These are phyloP conservation scores for Tortrix viridana DNA, from an alignment of 2,888 invertebrate species.

Conservation along the genomic window DNA sequence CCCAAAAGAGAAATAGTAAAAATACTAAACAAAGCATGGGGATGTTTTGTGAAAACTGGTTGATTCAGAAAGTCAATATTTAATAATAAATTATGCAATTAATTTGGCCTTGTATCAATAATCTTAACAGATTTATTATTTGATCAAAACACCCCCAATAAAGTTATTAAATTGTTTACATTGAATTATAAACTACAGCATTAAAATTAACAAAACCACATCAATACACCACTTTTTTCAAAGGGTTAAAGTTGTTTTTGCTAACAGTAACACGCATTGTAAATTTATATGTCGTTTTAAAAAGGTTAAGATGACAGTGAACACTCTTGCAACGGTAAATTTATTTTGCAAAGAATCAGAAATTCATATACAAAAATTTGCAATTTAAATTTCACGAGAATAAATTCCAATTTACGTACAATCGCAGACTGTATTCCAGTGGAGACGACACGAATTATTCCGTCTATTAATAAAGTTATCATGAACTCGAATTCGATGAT, in stretches of 20 bases:
- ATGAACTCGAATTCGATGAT: constrained; percentile 69
- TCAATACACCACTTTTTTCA: background rate
- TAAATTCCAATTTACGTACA: constrained; percentile 60
- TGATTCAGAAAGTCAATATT: background rate
- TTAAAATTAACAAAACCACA: constrained; percentile 2
- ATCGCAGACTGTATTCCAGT: constrained; percentile 74
- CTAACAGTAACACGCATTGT: background rate
- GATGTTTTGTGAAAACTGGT: background rate
- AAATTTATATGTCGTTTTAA: constrained; percentile 7
- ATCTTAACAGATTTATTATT: no score
- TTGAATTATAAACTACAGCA: constrained; percentile 30
- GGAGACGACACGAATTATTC: constrained; percentile 65
- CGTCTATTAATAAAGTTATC: constrained; percentile 71
- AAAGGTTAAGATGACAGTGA: constrained; percentile 7
- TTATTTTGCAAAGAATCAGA: background rate
- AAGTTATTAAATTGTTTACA: constrained; percentile 15
- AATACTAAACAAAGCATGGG: background rate
- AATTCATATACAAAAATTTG: background rate
- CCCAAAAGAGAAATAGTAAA: background rate
- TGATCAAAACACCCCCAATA: constrained; percentile 4
- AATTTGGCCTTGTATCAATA: no score
- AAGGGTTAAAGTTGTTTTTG: background rate
- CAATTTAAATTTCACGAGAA: background rate
- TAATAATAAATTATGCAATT: no score
- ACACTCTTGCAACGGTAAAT: constrained; percentile 42